Evolutionary conservation across 2,797 vertebrate genomes (phyloP).

Genomic region (Poecilia gillii): DNA sequence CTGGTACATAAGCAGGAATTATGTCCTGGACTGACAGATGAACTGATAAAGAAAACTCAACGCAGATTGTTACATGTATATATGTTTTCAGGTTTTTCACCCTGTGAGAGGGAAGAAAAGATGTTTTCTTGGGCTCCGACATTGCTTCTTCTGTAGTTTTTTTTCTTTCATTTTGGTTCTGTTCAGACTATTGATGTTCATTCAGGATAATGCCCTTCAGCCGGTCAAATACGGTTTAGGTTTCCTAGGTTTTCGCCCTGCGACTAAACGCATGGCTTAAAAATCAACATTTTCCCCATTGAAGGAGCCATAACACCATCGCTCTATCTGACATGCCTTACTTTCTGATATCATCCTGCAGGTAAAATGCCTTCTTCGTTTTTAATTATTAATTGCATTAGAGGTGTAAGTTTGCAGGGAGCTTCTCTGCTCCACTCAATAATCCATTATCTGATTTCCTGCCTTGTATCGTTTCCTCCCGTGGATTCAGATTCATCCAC

Average conservation of each 20-base stretch:
- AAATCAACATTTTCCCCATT: conserved; percentile 19
- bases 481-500: conserved; percentile 23
- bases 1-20: conserved; percentile 24
- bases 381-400: conserved; percentile 55
- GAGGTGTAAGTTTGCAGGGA: conserved; percentile 33
- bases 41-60: background rate
- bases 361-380: conserved; percentile 32
- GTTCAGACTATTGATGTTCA: conserved; percentile 71
- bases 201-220: conserved; percentile 73
- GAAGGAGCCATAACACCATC: conserved; percentile 9
- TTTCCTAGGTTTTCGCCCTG: conserved; percentile 7
- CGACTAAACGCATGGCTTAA: background rate
- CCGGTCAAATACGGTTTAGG: conserved; percentile 57
- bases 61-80: too few species aligned
- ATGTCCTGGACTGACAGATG: background rate
- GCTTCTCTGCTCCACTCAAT: conserved; percentile 19
- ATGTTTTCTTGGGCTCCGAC: conserved; percentile 43
- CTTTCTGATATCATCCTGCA: conserved; percentile 22
- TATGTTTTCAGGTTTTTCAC: background rate
- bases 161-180: conserved; percentile 72
- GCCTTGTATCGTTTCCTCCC: conserved; percentile 30
- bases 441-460: conserved; percentile 53
- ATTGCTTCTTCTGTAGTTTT: conserved; percentile 58
- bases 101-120: conserved; percentile 32
- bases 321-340: conserved; percentile 11